These are phyloP conservation scores for Dryas iulia DNA, from an alignment of 1,140 invertebrate genomes.

Conservation along the genomic window DNA sequence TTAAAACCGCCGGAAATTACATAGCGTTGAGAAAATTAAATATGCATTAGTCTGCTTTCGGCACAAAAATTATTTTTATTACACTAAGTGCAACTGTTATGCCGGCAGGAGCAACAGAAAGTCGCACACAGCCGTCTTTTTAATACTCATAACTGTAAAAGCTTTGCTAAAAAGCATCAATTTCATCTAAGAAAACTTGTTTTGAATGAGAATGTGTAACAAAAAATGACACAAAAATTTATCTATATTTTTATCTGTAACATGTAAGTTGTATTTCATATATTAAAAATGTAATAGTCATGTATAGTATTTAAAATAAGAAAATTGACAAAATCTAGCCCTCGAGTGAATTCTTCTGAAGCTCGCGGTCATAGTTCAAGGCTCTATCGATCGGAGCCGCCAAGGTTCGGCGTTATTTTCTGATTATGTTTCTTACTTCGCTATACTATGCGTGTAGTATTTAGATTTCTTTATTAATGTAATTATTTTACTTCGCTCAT, in stretches of 20 bases:
- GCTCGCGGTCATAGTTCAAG: conserved; percentile 62
- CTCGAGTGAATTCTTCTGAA: conserved; percentile 17
- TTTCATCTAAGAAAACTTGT: not conserved
- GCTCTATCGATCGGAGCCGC: conserved; percentile 66
- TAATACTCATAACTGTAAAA: not conserved
- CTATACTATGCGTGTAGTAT: not conserved
- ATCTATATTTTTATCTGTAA: not conserved
- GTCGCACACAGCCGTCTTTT: not conserved
- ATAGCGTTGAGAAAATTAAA: not conserved
- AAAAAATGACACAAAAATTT: not conserved
- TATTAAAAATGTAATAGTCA: not conserved
- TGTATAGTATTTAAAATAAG: not conserved
- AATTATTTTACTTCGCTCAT: too few species aligned
- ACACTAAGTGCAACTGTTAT: not conserved
- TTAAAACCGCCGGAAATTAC: not conserved
- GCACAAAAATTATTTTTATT: not conserved
- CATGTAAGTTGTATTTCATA: not conserved
- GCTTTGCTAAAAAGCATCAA: not conserved
- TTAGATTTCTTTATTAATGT: too few species aligned
- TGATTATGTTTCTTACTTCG: conserved; percentile 1
- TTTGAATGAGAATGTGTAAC: not conserved
- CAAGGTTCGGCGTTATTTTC: conserved; percentile 44
- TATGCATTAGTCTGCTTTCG: not conserved
- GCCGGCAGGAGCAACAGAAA: not conserved
- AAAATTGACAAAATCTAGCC: not conserved